Evolutionary conservation across 2,888 invertebrate species (phyloP), one percentile per base, ranked within the genome.

Genomic region (Idaea straminata): DNA sequence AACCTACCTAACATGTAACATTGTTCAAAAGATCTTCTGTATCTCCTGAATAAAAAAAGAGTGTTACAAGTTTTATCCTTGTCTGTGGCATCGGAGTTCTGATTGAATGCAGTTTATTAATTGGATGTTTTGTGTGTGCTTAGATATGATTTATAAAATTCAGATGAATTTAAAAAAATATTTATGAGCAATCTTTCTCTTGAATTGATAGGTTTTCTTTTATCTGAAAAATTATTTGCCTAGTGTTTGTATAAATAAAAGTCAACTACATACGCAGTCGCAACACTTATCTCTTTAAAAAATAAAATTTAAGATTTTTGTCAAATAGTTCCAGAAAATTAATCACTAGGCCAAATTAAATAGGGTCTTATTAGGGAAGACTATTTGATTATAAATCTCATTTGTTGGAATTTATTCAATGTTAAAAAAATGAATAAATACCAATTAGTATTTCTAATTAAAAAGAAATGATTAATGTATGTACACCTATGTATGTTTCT

Each of bases 401-500:
- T 47, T 47, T 47, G 47, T 47, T 47, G 47, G 47, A 13, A 13
- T 47, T 47, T 47, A 7, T 13, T 47, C 10, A 47, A 47, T 47
- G 0, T 47, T 47, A 5, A 10, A 47, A 47, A 47, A 25, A 2
- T 25, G 25, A 25, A 25, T 25, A 25, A 2, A 2, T 25, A 25
- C 25, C 25, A 25, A 25, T 25, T 25, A 25, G 25, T 25, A 25
- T 25, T 25, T 25, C 25, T 25, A 25, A 25, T 25, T 25, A 25
- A 25, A 25, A 25, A 25, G 25, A 25, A 25, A 25, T 25, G 1
- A 25, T 25, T 25, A 25, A n/a, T n/a, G n/a, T n/a, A n/a, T n/a
- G n/a, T 3, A 25, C 25, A 13, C 47, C 10, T 36, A 13, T 47
- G 13, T 47, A 71, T 74, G 16, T 66, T 62, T 65, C 66, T 67